Evolutionary conservation across 2,888 invertebrate species (phyloP).

Genomic region (Brenthis daphne): DNA sequence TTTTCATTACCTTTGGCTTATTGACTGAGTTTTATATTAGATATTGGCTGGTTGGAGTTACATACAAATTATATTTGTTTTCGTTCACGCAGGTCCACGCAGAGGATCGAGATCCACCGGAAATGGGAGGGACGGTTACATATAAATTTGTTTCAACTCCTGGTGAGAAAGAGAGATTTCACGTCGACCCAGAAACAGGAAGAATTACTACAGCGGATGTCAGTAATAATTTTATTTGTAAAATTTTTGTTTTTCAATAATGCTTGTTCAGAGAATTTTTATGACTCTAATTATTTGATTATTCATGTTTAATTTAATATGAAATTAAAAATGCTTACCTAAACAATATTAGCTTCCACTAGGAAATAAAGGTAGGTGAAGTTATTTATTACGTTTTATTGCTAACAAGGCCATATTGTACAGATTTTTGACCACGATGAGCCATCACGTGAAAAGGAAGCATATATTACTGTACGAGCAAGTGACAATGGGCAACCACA

Average conservation of each 20-base stretch:
- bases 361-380: slow-evolving; percentile 38
- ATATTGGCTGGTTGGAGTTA: not conserved
- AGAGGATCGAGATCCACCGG: slow-evolving; percentile 87
- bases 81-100: slow-evolving; percentile 84
- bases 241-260: slow-evolving; percentile 10
- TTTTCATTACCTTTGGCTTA: too few relatives aligned
- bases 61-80: not conserved
- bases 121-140: slow-evolving; percentile 89
- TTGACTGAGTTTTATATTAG: too few relatives aligned
- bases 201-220: slow-evolving; percentile 87
- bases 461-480: slow-evolving; percentile 93
- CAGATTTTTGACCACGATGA: slow-evolving; percentile 94
- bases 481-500: slow-evolving; percentile 96
- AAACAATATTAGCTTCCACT: slow-evolving; percentile 20
- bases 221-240: slow-evolving; percentile 54
- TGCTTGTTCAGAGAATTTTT: not conserved
- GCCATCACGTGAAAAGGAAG: slow-evolving; percentile 91
- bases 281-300: not conserved
- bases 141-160: slow-evolving; percentile 91
- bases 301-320: not conserved
- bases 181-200: slow-evolving; percentile 89
- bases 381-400: slow-evolving; percentile 4
- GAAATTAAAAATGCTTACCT: not conserved
- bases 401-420: slow-evolving; percentile 34
- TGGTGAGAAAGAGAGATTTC: slow-evolving; percentile 89